Conservation (phyloP, 2,888 invertebrate species). For the Suillia variegata region DNA sequence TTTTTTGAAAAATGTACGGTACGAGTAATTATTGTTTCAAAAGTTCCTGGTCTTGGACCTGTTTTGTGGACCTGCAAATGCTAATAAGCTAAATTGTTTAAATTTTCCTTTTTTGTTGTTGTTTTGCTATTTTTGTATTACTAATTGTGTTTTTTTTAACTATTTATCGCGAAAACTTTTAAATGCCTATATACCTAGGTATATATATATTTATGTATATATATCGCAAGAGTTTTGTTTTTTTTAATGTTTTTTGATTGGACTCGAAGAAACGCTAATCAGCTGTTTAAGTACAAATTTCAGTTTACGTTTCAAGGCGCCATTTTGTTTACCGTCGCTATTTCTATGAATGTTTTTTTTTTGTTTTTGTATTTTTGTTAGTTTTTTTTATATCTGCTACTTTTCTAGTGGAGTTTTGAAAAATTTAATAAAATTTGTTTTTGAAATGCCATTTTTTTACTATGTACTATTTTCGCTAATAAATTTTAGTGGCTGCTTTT, state of each 20-base stretch:
- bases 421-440: neutral
- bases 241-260: conserved; percentile 35
- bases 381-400: no score
- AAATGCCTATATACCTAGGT: no score
- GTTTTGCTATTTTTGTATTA: conserved; percentile 25
- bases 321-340: conserved; percentile 17
- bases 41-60: neutral
- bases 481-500: neutral
- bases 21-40: neutral
- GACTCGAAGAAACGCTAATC: neutral
- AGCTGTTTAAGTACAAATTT: neutral
- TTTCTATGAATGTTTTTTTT: no score
- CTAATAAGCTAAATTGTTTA: neutral
- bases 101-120: conserved; percentile 17
- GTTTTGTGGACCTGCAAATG: neutral
- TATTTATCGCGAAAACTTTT: no score
- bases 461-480: neutral
- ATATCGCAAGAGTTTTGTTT: neutral
- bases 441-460: neutral
- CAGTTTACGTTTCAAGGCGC: conserved; percentile 23
- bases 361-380: no score
- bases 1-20: neutral
- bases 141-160: no score
- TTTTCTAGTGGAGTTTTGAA: neutral
- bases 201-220: no score